These are phyloP conservation scores for Theocolax elegans DNA, from an alignment of 1,140 invertebrate species.

Conservation along the genomic window DNA sequence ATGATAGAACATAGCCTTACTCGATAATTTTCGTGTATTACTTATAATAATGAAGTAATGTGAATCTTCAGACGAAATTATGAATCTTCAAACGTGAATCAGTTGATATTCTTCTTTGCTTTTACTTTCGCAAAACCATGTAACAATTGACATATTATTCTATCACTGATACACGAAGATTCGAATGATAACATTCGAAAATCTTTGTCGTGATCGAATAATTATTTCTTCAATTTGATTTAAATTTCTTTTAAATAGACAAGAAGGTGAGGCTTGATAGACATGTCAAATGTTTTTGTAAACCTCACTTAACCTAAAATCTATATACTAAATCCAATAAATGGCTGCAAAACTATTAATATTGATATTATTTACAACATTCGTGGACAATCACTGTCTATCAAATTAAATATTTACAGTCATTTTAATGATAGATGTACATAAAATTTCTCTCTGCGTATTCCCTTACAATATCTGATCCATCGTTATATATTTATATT, in stretches of 20 bases:
- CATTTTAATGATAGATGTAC: slow-evolving; percentile 20
- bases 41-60: too few species aligned
- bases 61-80: too few species aligned
- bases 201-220: not conserved
- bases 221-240: slow-evolving; percentile 5
- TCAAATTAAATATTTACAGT: slow-evolving; percentile 30
- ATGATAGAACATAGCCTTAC: slow-evolving; percentile 10
- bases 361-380: slow-evolving; percentile 35
- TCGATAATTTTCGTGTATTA: slow-evolving; percentile 6
- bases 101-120: not conserved
- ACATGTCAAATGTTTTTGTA: slow-evolving; percentile 33
- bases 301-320: slow-evolving; percentile 2
- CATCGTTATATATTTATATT: slow-evolving; percentile 36
- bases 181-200: not conserved
- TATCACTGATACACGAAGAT: slow-evolving; percentile 15
- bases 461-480: slow-evolving; percentile 16
- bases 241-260: slow-evolving; percentile 18
- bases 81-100: too few species aligned
- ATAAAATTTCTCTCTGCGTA: slow-evolving; percentile 6
- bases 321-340: slow-evolving; percentile 12
- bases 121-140: slow-evolving; percentile 12
- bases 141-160: slow-evolving; percentile 23
- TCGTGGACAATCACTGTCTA: slow-evolving; percentile 11
- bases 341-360: slow-evolving; percentile 27
- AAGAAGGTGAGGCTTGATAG: not conserved